Conservation (phyloP, 1,140 invertebrate genomes). For the Sitobion miscanthi region DNA sequence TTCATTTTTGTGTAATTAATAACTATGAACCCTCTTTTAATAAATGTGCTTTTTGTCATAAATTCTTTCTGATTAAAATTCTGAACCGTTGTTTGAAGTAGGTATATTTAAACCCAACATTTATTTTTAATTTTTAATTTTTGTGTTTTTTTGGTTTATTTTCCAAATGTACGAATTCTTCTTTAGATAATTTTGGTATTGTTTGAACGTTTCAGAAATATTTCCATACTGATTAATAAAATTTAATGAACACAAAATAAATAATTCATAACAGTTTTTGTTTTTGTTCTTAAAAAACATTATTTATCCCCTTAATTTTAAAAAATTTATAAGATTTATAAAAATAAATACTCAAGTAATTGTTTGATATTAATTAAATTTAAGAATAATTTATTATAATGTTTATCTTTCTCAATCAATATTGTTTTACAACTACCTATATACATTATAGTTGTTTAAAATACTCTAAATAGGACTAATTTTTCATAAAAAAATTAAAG, state of each 20-base stretch:
- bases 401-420: neutral
- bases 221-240: neutral
- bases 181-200: neutral
- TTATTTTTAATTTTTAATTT: neutral
- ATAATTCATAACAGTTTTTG: neutral
- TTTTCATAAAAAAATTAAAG: neutral
- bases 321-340: neutral
- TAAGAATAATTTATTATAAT: neutral
- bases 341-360: neutral
- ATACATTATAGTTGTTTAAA: neutral
- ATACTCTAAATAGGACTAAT: neutral
- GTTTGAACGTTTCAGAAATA: neutral
- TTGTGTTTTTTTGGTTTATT: neutral
- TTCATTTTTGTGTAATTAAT: neutral
- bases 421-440: neutral
- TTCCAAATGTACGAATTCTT: neutral
- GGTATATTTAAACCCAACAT: neutral
- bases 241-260: constrained; percentile 4
- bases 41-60: neutral
- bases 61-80: constrained; percentile 26
- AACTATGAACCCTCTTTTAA: neutral
- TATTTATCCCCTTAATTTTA: neutral
- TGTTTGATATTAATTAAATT: neutral
- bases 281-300: neutral
- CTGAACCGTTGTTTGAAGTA: neutral